Evolutionary conservation across 1,140 invertebrate species (phyloP).

Genomic region (Armadillidium nasatum): DNA sequence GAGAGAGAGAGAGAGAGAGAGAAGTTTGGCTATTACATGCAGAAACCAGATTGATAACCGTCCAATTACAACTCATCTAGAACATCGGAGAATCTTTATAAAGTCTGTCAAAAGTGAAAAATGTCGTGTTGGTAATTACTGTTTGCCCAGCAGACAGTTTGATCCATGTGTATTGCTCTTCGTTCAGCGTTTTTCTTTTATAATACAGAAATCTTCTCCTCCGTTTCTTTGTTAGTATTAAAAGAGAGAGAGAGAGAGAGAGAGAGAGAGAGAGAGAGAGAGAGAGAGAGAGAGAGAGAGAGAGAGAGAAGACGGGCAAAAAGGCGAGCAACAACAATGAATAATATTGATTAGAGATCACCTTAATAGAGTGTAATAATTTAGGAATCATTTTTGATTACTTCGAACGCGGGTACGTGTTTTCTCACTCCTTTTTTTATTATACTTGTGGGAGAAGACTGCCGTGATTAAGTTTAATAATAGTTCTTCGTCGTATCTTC

Average conservation of each 20-base stretch:
- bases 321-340: neutral
- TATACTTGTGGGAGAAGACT: neutral
- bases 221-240: too few relatives aligned
- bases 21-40: neutral
- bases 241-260: too few relatives aligned
- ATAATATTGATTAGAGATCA: neutral
- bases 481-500: neutral
- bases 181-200: too few relatives aligned
- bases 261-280: too few relatives aligned
- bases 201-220: too few relatives aligned
- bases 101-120: neutral
- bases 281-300: too few relatives aligned
- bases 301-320: too few relatives aligned
- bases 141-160: conserved; percentile 6
- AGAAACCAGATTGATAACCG: neutral
- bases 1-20: neutral
- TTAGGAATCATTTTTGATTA: neutral
- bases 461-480: neutral
- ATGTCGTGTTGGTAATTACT: neutral
- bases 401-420: neutral
- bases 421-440: neutral
- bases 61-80: neutral
- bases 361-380: neutral
- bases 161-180: neutral
- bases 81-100: neutral